Conservation (phyloP, 2,888 invertebrate genomes). For the Pollenia labialis region DNA sequence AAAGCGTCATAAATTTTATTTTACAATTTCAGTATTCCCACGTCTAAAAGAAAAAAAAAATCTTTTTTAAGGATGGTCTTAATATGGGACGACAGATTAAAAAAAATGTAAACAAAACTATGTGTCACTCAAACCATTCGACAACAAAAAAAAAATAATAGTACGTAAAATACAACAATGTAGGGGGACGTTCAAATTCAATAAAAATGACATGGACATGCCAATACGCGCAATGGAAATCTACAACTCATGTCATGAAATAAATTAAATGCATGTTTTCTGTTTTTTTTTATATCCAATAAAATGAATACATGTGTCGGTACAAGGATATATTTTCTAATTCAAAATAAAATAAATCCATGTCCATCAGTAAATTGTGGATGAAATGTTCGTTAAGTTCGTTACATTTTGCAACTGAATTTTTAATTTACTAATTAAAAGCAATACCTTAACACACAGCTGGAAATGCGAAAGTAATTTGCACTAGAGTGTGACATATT, state of each 20-base stretch:
- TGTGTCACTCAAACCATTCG: conserved; percentile 10
- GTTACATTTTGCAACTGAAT: conserved; percentile 4
- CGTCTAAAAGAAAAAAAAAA: too few species aligned
- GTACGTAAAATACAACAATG: not conserved
- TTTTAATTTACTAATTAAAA: conserved; percentile 34
- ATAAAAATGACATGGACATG: conserved; percentile 37
- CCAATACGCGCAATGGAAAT: conserved; percentile 23
- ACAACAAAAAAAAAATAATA: not conserved
- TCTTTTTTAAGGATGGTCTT: not conserved
- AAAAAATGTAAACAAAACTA: conserved; percentile 30
- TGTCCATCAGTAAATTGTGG: conserved; percentile 5
- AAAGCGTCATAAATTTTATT: too few species aligned
- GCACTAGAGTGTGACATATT: not conserved
- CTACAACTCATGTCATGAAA: not conserved
- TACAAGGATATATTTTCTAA: conserved; percentile 26
- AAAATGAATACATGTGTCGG: not conserved
- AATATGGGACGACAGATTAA: not conserved
- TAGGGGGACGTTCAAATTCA: not conserved
- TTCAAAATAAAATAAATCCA: conserved; percentile 4
- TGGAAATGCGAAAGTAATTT: conserved; percentile 16
- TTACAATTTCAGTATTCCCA: too few species aligned
- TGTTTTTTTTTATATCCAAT: not conserved
- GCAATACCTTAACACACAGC: conserved; percentile 1
- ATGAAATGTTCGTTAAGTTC: not conserved
- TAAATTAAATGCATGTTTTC: conserved; percentile 6